Evolutionary conservation across 2,797 vertebrate genomes (phyloP).

Genomic region (Poeciliopsis infans): DNA sequence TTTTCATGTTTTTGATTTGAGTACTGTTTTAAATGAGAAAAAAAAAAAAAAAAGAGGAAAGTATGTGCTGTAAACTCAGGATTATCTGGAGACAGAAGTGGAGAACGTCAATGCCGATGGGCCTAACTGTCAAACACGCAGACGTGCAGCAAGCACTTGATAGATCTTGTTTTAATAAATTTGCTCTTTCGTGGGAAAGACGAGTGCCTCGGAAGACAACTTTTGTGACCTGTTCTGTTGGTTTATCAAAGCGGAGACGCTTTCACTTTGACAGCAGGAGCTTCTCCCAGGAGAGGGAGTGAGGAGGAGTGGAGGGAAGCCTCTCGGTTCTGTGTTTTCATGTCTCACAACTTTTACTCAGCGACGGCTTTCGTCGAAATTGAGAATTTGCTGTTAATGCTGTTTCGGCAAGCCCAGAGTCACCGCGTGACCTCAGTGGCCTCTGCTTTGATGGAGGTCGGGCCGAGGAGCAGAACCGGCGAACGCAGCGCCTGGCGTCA

Average conservation of each 20-base stretch:
- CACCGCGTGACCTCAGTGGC: conserved; percentile 36
- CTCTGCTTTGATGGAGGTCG: conserved; percentile 38
- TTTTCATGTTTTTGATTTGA: conserved; percentile 91
- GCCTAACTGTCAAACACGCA: conserved; percentile 86
- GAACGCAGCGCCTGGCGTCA: conserved; percentile 4
- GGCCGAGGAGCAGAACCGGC: conserved; percentile 35
- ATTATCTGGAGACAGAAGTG: conserved; percentile 90
- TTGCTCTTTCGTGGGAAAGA: conserved; percentile 96
- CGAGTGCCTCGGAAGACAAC: conserved; percentile 91
- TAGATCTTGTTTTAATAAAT: conserved; percentile 99
- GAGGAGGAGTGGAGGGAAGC: conserved; percentile 47
- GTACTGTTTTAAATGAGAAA: conserved; percentile 72
- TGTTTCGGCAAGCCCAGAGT: conserved; percentile 39
- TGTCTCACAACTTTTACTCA: conserved; percentile 71
- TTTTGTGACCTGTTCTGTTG: conserved; percentile 90
- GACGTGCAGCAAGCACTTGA: conserved; percentile 86
- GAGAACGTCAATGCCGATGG: conserved; percentile 89
- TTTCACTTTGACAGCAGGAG: conserved; percentile 69
- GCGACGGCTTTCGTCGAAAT: conserved; percentile 63
- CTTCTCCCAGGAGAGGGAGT: conserved; percentile 59
- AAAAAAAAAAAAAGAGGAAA: conserved; percentile 80
- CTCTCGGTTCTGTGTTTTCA: conserved; percentile 53
- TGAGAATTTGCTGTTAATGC: conserved; percentile 55
- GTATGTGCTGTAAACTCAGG: conserved; percentile 95
- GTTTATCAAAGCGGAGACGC: conserved; percentile 70